These are phyloP conservation scores for Tinea trinotella DNA, from an alignment of 2,888 invertebrate species.

Conservation along the genomic window DNA sequence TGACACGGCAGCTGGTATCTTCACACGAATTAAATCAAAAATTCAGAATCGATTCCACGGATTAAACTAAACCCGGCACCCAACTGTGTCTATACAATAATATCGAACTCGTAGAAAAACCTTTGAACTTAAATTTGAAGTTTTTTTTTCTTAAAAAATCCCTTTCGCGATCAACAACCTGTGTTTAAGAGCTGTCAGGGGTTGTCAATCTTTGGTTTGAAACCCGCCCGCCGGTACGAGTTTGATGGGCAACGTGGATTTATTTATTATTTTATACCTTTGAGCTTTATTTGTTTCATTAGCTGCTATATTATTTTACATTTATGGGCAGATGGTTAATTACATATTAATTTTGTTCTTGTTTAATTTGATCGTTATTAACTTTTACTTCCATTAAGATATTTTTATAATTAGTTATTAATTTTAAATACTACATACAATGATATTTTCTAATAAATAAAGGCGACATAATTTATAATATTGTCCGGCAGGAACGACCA, in stretches of 20 bases:
- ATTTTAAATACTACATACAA: too few relatives aligned
- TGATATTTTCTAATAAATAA: too few relatives aligned
- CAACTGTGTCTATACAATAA: constrained; percentile 42
- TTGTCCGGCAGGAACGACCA: too few relatives aligned
- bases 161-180: constrained; percentile 62
- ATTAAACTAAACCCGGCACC: constrained; percentile 44
- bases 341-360: background rate
- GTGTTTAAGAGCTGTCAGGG: constrained; percentile 63
- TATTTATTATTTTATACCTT: constrained; percentile 24
- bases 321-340: background rate
- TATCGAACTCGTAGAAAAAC: constrained; percentile 25
- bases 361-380: background rate
- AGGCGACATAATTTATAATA: too few relatives aligned
- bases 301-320: background rate
- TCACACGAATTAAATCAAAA: constrained; percentile 17
- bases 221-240: constrained; percentile 33
- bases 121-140: constrained; percentile 16
- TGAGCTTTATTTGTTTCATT: background rate
- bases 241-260: constrained; percentile 35
- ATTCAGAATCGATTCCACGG: constrained; percentile 32
- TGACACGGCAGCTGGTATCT: constrained; percentile 16
- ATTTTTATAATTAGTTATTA: too few relatives aligned
- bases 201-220: constrained; percentile 51
- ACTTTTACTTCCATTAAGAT: background rate
- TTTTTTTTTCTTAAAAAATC: constrained; percentile 29